Conservation (phyloP, 2,888 invertebrate genomes). For the Caenorhabditis sp. region DNA sequence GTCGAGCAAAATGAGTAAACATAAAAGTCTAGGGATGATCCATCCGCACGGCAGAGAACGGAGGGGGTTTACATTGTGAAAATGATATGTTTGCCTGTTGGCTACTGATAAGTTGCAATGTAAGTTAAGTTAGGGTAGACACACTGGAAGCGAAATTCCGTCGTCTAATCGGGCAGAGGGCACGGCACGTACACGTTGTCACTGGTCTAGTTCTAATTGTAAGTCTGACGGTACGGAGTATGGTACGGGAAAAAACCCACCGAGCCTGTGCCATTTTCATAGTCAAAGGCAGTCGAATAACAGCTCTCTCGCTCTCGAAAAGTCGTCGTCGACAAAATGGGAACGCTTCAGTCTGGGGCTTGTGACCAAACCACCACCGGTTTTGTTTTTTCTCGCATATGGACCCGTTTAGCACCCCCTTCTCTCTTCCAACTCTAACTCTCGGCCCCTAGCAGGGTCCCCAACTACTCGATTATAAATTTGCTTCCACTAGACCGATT, state of each 20-base stretch:
- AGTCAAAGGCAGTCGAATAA: constrained; percentile 37
- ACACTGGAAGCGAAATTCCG: too few species aligned
- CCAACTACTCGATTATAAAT: constrained; percentile 61
- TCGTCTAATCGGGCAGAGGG: neutral
- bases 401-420: constrained; percentile 63
- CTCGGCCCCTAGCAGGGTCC: neutral
- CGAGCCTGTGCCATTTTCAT: constrained; percentile 52
- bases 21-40: constrained; percentile 47
- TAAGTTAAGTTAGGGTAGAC: neutral
- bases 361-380: too few species aligned
- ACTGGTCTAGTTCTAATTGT: neutral
- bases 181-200: neutral
- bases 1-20: constrained; percentile 35
- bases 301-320: too few species aligned
- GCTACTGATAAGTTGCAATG: constrained; percentile 37
- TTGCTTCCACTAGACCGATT: constrained; percentile 60
- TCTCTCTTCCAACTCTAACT: constrained; percentile 8
- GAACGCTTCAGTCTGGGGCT: too few species aligned
- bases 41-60: constrained; percentile 34
- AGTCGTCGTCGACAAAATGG: constrained; percentile 15
- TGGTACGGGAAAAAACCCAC: neutral
- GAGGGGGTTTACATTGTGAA: constrained; percentile 61
- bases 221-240: neutral
- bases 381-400: constrained; percentile 56
- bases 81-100: constrained; percentile 46